These are phyloP conservation scores for Coracias cyanogaster DNA, from an alignment of 2,797 vertebrate species.

Conservation along the genomic window DNA sequence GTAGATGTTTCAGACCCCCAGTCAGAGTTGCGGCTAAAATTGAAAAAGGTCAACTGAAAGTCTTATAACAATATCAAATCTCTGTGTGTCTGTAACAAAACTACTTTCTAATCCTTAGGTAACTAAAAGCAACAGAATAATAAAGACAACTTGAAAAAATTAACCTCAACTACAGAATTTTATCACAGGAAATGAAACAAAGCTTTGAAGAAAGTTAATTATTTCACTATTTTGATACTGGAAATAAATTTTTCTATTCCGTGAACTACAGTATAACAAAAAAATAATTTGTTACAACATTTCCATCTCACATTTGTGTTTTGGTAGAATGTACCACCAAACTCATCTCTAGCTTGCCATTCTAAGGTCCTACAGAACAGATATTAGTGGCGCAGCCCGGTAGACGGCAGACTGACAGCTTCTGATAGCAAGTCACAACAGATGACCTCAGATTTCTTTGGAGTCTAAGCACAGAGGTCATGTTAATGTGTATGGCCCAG, in stretches of 20 bases:
- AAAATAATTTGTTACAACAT: neutral
- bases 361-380: neutral
- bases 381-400: neutral
- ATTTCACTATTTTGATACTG: neutral
- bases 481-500: rapidly evolving
- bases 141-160: neutral
- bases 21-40: neutral
- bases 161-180: neutral
- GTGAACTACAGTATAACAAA: neutral
- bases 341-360: neutral
- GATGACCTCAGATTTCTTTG: neutral
- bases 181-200: neutral
- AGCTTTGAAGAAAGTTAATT: neutral
- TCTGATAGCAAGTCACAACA: neutral
- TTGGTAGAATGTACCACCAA: neutral
- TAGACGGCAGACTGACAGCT: neutral
- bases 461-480: neutral
- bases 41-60: neutral
- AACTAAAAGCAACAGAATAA: neutral
- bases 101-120: neutral
- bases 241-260: neutral
- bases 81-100: neutral
- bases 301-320: neutral
- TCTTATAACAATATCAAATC: neutral
- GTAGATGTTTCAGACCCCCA: neutral